Evolutionary conservation across 2,888 invertebrate species (phyloP), one percentile per base, ranked within the genome.

Genomic region (Perizoma flavofasciatum): DNA sequence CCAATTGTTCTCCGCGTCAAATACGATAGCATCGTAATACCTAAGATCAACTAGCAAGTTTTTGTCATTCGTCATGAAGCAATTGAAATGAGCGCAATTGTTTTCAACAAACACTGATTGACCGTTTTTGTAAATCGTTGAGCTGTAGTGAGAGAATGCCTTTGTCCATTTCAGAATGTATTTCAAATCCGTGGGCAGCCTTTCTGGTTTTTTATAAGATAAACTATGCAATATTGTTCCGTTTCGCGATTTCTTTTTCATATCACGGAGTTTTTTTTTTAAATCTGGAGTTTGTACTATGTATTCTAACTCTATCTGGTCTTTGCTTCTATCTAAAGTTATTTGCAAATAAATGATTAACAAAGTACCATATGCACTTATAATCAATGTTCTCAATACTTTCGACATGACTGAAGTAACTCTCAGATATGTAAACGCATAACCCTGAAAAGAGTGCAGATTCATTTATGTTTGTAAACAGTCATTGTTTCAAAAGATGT

Each of bases 1-100:
- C 85, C 86, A 88, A 56, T 65, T 66, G 53, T 81, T 82, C 63
- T 89, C 87, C 0, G 87, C 88, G 53, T 94, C 93, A 55, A 94
- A 94, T 0, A 94, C 49, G 5, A 94, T 78, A 0, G 93, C 94
- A 48, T 94, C 92, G 41, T 75, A 91, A 35, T 81, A 65, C 9
- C 82, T 74, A 5, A 85, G 75, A 55, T 93, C 83, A 0, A 77
- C 67, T 0, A 89, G 63, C 47, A 68, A 82, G 4, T 63, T 70
- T 52, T 76, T 85, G 5, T 86, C 73, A 35, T 71, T 78, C 0
- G 88, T 92, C 0, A 93, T 71, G 59, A 75, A 90, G 63, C 94
- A 94, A 53, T 93, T 91, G 7, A 71, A 75, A 57, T 81, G 79
- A 0, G 82, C 71, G 60, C 93, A 92, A 4, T 88, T 84, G 11